These are phyloP conservation scores for Euzophera pinguis DNA, from an alignment of 2,888 invertebrate genomes.

Conservation along the genomic window DNA sequence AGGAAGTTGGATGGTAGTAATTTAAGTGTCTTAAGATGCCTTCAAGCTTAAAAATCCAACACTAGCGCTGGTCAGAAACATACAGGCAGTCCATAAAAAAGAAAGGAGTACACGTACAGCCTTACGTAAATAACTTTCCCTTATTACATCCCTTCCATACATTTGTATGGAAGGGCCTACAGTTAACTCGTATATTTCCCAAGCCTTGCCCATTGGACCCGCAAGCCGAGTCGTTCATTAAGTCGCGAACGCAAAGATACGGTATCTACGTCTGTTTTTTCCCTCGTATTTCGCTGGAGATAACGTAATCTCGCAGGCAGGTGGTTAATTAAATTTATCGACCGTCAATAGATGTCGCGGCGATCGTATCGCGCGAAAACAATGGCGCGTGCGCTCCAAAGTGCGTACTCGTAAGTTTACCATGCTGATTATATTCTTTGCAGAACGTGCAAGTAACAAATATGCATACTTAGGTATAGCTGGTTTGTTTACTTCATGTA, in stretches of 20 bases:
- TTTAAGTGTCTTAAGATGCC: too few relatives aligned
- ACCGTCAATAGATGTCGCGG: conserved; percentile 30
- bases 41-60: too few relatives aligned
- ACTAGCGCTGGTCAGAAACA: too few relatives aligned
- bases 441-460: not conserved
- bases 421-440: conserved; percentile 1
- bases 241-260: not conserved
- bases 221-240: conserved; percentile 5
- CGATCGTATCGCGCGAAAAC: conserved; percentile 30
- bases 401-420: conserved; percentile 16
- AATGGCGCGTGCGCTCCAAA: conserved; percentile 19
- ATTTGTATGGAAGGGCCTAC: too few relatives aligned
- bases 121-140: conserved; percentile 2
- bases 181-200: conserved; percentile 13
- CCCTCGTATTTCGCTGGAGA: conserved; percentile 43
- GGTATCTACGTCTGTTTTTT: conserved; percentile 37
- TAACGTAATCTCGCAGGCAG: conserved; percentile 51
- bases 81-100: too few relatives aligned
- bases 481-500: too few relatives aligned
- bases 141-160: too few relatives aligned
- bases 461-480: not conserved
- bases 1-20: too few relatives aligned
- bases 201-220: not conserved
- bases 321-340: conserved; percentile 67
- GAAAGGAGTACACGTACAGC: not conserved